These are phyloP conservation scores for Malacoraja senta DNA, from an alignment of 2,797 vertebrate genomes.

Conservation along the genomic window DNA sequence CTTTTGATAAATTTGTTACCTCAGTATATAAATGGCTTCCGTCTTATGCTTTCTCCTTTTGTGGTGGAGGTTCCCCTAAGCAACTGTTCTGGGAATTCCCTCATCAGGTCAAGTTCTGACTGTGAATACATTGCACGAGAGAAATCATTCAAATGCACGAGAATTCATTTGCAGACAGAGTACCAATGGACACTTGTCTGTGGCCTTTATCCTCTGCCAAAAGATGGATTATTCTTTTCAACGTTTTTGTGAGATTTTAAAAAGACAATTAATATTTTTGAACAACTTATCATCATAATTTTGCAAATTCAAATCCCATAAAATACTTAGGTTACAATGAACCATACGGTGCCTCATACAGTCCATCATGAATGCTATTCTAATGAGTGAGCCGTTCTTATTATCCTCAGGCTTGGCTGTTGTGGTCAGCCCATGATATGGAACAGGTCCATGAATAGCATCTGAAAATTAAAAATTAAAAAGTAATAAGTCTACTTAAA, in stretches of 20 bases:
- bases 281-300: background rate
- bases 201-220: background rate
- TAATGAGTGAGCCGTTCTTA: no score
- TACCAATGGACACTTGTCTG: background rate
- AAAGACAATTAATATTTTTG: no score
- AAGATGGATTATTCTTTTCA: background rate
- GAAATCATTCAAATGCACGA: background rate
- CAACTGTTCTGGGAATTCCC: background rate
- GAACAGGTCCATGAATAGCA: no score
- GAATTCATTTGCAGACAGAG: background rate
- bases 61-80: background rate
- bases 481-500: no score
- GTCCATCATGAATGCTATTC: no score
- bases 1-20: background rate
- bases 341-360: no score
- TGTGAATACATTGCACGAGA: background rate
- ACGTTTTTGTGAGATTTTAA: background rate
- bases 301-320: background rate
- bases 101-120: background rate
- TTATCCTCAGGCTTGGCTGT: no score
- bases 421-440: no score
- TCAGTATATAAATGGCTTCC: background rate
- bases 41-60: background rate
- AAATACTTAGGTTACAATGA: no score
- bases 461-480: no score